phyloP scores from a whole-genome alignment of 2,113 vertebrate species.

The Mesoclemmys tuberculata region DNA sequence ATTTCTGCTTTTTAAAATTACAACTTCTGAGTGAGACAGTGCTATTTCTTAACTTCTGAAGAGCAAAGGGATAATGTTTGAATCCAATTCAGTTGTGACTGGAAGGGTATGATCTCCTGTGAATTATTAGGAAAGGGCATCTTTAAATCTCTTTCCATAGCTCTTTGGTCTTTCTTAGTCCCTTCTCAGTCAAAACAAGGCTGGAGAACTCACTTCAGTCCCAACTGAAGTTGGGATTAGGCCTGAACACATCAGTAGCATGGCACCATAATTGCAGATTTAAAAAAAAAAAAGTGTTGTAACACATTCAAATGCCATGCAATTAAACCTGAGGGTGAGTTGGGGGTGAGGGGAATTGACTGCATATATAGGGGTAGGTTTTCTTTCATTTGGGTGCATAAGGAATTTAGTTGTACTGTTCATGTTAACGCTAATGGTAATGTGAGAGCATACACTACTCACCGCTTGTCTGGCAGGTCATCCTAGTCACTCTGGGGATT shows the following conservation, averaged over 20 bases:
- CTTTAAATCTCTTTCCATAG: not conserved
- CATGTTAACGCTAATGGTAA: not conserved
- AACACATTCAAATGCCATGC: not conserved
- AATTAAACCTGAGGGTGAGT: not conserved
- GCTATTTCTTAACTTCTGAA: not conserved
- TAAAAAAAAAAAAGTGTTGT: not conserved
- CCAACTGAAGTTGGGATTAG: not conserved
- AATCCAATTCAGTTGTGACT: not conserved
- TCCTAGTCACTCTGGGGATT: too few species aligned
- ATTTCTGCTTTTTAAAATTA: not conserved
- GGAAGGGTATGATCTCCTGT: not conserved
- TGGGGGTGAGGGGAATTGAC: not conserved
- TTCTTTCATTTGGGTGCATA: not conserved
- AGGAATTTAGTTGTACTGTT: not conserved
- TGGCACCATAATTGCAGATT: not conserved
- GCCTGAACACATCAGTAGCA: not conserved
- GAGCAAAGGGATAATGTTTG: not conserved
- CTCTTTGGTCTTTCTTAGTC: not conserved
- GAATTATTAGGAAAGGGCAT: not conserved
- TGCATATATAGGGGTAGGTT: accelerated
- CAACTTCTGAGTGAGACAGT: not conserved
- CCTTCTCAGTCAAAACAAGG: not conserved
- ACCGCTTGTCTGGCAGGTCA: too few species aligned
- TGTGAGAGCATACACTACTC: too few species aligned
- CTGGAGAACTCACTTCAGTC: not conserved